Evolutionary conservation across 2,797 vertebrate species (phyloP).

Genomic region (Phoeniculus purpureus): DNA sequence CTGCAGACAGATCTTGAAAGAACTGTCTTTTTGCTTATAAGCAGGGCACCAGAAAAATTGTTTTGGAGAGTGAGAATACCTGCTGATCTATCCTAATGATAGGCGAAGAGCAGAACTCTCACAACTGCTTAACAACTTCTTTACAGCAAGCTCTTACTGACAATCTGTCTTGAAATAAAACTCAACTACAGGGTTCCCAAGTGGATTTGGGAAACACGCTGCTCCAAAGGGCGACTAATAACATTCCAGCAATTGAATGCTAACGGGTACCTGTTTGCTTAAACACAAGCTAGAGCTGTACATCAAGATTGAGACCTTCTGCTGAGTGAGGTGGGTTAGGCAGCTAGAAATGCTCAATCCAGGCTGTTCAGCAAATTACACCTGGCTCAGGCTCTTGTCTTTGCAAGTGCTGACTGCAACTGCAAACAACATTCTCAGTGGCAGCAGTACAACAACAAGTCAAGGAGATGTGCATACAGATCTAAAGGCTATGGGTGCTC

Average conservation of each 20-base stretch:
- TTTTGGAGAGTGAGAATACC: background rate
- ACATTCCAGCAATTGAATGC: background rate
- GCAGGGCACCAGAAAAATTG: constrained; percentile 7
- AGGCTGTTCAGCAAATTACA: background rate
- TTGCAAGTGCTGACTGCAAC: background rate
- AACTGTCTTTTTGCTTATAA: constrained; percentile 23
- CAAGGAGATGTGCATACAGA: background rate
- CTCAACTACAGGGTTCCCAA: background rate
- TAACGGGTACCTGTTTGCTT: background rate
- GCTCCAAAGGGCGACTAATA: background rate
- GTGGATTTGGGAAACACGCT: background rate
- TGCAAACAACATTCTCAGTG: background rate
- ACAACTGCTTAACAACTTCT: constrained; percentile 4
- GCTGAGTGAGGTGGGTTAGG: background rate
- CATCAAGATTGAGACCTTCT: background rate
- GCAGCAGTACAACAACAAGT: fast-evolving
- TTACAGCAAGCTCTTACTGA: background rate
- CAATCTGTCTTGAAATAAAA: background rate
- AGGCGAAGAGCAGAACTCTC: background rate
- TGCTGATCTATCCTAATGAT: constrained; percentile 4
- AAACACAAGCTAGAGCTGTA: fast-evolving
- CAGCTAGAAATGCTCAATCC: background rate
- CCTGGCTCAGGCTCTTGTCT: background rate
- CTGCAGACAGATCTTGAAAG: constrained; percentile 5
- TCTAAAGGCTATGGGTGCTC: background rate